Percentiles rank a stretch among this genome's conserved stretches.
Evolutionary conservation across 2,888 invertebrate species (phyloP).

Genomic region (Cerceris ruficornis): DNA sequence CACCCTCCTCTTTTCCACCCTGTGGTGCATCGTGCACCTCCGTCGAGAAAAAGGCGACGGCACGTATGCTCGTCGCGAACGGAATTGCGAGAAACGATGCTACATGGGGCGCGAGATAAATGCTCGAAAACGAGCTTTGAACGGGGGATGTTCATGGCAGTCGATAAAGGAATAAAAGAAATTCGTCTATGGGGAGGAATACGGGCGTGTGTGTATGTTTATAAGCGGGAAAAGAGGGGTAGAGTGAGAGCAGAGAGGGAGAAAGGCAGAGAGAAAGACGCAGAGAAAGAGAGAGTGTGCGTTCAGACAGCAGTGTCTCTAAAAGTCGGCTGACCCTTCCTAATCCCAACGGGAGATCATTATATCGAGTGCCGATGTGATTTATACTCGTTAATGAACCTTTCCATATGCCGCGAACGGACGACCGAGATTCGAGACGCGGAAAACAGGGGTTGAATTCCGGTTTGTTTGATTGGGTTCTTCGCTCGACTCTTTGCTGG

Average conservation of each 20-base stretch:
- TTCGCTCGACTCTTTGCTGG: no score
- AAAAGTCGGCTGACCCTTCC: conserved; percentile 13
- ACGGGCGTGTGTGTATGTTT: background rate
- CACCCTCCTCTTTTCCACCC: no score
- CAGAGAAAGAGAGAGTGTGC: conserved; percentile 19
- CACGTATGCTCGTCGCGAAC: background rate
- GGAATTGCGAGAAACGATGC: conserved; percentile 13
- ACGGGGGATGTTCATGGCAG: background rate
- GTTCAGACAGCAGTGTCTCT: conserved; percentile 9
- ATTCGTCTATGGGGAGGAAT: no score
- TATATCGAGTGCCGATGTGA: conserved; percentile 40
- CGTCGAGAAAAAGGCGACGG: conserved; percentile 8
- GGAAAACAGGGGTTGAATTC: background rate
- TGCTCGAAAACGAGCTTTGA: conserved; percentile 4
- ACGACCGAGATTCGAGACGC: conserved; percentile 6
- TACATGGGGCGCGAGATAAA: conserved; percentile 9
- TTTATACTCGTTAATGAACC: conserved; percentile 44
- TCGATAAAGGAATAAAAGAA: conserved; percentile 2
- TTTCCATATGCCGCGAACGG: conserved; percentile 15
- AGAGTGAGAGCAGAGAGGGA: background rate
- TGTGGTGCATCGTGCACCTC: conserved; percentile 1
- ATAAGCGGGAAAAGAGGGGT: no score
- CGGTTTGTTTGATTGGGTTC: background rate
- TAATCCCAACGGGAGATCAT: conserved; percentile 18
- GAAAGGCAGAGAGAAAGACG: background rate